Evolutionary conservation across 2,113 vertebrate species (phyloP), one percentile per base, ranked within the genome.

Genomic region (Epinephelus moara): DNA sequence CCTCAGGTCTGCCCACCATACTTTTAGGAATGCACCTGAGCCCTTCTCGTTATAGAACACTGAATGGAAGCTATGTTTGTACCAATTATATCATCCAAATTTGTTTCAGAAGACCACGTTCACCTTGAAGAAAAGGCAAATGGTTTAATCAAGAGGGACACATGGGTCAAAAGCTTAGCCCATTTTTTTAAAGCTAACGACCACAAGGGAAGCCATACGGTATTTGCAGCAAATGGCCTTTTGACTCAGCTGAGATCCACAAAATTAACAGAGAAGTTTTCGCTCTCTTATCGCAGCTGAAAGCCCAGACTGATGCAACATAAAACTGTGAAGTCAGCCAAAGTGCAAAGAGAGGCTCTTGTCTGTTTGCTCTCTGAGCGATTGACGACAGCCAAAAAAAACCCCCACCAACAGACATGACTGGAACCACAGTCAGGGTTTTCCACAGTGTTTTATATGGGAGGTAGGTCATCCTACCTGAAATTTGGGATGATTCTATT

Each of bases 11-110:
- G 57, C 15, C 42, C 71, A 57, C 57, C 63, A 42, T 45, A 57
- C 66, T 45, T 77, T 27, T 15, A 82, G 7, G 14, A 82, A 52
- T 19, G 71, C 75, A 89, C 80, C 83, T 85, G 81, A 85, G 62
- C 66, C 73, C 70, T 47, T 30, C 63, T 78, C 25, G n/a, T 71
- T 80, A 78, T 66, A 66, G 73, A 67, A 64, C 21, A 68, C n/a
- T 27, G 19, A 80, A 47, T 0, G 47, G 23, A 42, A 10, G n/a
- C 9, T 0, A n/a, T 15, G 14, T 14, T 25, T 25, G 42, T 53
- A 14, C 40, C 33, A 69, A 61, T 60, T 57, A 75, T 45, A 61
- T 33, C 14, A 27, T 57, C 9, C 15, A 19, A 37, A 12, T 49
- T 67, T 66, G 8, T 30, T 33, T 59, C 17, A 1, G 60, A 73